A percentile compares a stretch with the other conserved stretches of the same genome.
Conservation (phyloP, 2,113 vertebrate species). For the Rhegmatorhina hoffmannsi region DNA sequence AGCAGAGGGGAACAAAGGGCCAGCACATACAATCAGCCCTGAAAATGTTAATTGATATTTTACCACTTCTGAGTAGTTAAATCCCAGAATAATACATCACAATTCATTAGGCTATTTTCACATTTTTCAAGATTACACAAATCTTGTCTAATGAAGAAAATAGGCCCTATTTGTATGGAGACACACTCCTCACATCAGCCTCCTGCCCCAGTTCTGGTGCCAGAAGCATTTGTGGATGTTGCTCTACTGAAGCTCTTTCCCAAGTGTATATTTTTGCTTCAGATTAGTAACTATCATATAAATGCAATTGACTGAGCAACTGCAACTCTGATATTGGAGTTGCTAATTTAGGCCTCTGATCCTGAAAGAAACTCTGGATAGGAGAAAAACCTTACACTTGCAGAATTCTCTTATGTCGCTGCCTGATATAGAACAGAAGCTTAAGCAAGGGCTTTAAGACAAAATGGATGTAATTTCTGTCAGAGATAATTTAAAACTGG, state of each 20-base stretch:
- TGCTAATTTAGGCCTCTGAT: not conserved
- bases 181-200: not conserved
- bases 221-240: not conserved
- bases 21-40: not conserved
- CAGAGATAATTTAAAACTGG: not conserved
- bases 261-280: not conserved
- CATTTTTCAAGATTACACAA: conserved; percentile 9
- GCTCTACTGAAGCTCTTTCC: not conserved
- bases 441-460: not conserved
- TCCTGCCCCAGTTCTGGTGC: not conserved
- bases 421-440: not conserved
- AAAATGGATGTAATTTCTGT: not conserved
- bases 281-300: not conserved
- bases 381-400: not conserved
- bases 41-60: conserved; percentile 55
- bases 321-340: not conserved
- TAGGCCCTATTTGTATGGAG: not conserved
- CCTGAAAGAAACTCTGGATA: not conserved
- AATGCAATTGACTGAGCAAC: not conserved
- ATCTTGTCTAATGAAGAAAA: not conserved
- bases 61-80: conserved; percentile 23
- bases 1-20: not conserved
- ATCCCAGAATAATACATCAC: conserved; percentile 1
- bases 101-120: conserved; percentile 23
- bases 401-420: not conserved